These are phyloP conservation scores for Melanostoma mellinum DNA, from an alignment of 2,888 invertebrate species.

Conservation along the genomic window DNA sequence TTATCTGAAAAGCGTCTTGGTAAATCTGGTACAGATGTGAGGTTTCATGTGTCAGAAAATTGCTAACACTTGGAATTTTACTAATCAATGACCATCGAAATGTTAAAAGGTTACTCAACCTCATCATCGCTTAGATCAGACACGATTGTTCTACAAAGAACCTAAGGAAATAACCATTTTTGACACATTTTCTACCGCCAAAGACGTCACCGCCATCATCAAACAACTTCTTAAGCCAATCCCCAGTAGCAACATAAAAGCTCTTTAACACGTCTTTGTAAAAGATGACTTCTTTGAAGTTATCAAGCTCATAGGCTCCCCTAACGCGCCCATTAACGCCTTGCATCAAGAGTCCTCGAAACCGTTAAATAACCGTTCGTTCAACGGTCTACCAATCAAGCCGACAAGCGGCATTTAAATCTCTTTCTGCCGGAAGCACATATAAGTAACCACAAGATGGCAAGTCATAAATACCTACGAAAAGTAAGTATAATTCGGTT, in stretches of 20 bases:
- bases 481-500: slow-evolving; percentile 22
- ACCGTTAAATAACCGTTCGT: slow-evolving; percentile 29
- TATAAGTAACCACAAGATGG: slow-evolving; percentile 36
- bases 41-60: too few relatives aligned
- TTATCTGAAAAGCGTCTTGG: too few relatives aligned
- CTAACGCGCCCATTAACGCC: slow-evolving; percentile 43
- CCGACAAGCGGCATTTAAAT: slow-evolving; percentile 38
- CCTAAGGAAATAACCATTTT: too few relatives aligned
- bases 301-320: slow-evolving; percentile 11
- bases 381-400: slow-evolving; percentile 33
- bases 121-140: too few relatives aligned
- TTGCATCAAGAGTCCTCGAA: slow-evolving; percentile 44
- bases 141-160: too few relatives aligned
- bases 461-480: slow-evolving; percentile 28
- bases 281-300: background rate
- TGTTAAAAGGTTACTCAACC: too few relatives aligned
- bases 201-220: too few relatives aligned
- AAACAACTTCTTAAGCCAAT: too few relatives aligned
- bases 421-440: background rate
- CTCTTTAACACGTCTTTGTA: slow-evolving; percentile 20
- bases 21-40: too few relatives aligned
- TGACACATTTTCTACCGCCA: too few relatives aligned
- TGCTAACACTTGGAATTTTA: too few relatives aligned
- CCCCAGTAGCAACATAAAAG: background rate
- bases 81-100: too few relatives aligned